Base-by-base conservation (phyloP, 2,797 vertebrate genomes). In the Enteromius argenteus region DNA sequence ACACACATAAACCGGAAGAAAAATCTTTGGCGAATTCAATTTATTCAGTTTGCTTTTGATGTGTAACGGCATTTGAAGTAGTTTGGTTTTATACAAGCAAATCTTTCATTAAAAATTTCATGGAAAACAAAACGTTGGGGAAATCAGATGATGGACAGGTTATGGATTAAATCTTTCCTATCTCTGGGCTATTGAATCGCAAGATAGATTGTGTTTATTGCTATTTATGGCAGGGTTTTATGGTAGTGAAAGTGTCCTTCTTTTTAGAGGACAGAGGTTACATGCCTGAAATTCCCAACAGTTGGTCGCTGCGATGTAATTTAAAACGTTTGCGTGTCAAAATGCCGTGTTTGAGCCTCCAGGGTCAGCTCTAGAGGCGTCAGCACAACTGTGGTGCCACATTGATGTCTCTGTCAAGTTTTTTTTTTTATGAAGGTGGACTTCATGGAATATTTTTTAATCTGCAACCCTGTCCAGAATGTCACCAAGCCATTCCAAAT, bases 281-380 rank as follows among this genome's bases (percentile, higher is more conserved):
- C 58, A 64, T 88, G 81, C 64, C 37, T 83, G 68, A 78, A 89
- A 89, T 88, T 88, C 86, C 21, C 32, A 46, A 75, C 76, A 86
- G 84, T 84, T 85, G 76, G 86, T 62, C 39, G 5, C 7, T 84
- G 32, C 17, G 2, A 37, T 84, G 86, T 87, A 92, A 92, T 84
- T 78, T 77, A 80, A 93, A 87, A 73, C 53, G 1, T 37, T 42
- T 77, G 27, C 17, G 0, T 79, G 66, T 72, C 11, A 21, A 79
- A 69, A 35, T 4, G 17, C 1, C 0, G 14, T 35, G 39, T 58
- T 53, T 30, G 27, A 72, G 67, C 51, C 56, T 39, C 49, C 67
- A 46, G 67, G 39, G 67, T 84, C 67, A 71, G 42, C 14, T 74
- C 35, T n/a, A 32, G 15, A 62, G 44, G 30, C 30, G 30, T 64